phyloP scores from a whole-genome alignment of 2,888 invertebrate species.

The Ferrisia virgata region DNA sequence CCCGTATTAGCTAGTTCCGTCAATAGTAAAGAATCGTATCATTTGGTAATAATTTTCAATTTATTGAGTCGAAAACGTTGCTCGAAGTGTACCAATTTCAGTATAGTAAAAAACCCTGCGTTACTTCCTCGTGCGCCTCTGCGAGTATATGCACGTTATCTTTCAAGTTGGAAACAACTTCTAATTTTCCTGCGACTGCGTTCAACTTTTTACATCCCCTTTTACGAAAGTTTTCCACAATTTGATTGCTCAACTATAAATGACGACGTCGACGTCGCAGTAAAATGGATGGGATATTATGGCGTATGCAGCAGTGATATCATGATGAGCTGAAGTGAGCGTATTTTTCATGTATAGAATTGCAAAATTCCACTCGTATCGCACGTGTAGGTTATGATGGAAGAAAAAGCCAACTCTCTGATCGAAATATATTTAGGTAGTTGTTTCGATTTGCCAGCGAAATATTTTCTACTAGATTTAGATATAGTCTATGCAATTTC shows the following conservation, averaged over 20 bases:
- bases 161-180: background rate
- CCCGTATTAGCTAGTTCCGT: background rate
- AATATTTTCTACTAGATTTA: background rate
- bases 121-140: background rate
- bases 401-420: background rate
- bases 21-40: background rate
- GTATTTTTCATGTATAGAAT: background rate
- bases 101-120: background rate
- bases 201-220: background rate
- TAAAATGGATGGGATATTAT: background rate
- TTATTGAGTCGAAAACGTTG: background rate
- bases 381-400: background rate
- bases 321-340: background rate
- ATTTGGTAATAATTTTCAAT: background rate
- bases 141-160: background rate
- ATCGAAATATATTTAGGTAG: too few species aligned
- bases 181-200: slow-evolving; percentile 5
- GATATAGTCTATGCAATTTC: background rate
- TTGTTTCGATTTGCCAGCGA: background rate
- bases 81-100: background rate
- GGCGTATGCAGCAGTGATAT: background rate
- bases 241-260: background rate
- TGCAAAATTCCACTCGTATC: background rate
- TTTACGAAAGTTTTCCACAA: background rate
- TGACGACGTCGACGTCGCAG: background rate